Evolutionary conservation across 2,113 vertebrate genomes (phyloP), one percentile per base, ranked within the genome.

Genomic region (Cochlearius cochlearius): DNA sequence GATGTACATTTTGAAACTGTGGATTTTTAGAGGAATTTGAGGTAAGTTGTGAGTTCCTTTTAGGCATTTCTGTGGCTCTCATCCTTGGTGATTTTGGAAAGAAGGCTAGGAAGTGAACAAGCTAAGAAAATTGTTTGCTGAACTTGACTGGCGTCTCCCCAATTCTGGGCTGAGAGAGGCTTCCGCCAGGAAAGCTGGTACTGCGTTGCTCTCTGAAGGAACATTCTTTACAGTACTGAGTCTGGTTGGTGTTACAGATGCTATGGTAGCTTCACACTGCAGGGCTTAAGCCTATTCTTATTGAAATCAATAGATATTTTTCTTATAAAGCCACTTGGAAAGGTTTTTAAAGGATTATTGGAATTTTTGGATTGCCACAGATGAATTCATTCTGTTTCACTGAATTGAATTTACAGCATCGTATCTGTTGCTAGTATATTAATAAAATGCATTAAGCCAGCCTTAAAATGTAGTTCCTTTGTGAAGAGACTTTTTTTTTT

Each of bases 381-480:
- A 43, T 75, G 10, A 88, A 88, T 72, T 92, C 22, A 39, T 97
- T 97, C 75, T 88, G 63, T 93, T 96, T 60, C 67, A 76, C 38
- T 94, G 88, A 93, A 74, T 27, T 96, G 83, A 96, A 87, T 95
- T 95, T 96, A 94, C 41, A 53, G 36, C 68, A 49, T 41, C 15
- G 0, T 97, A 76, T 83, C 71, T 93, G 55, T 85, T 90, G 49
- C 21, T 72, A 18, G 45, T 84, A 23, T 91, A 90, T 96, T 89
- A 96, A 96, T 62, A 94, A 96, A 91, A 94, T 87, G 56, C 83
- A 86, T 85, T 90, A 94, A 95, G 71, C 49, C 76, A 92, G 63
- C 75, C 97, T 96, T 93, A 90, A 92, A 97, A 64, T 6, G 6
- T 58, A 53, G 74, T 25, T 95, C 11, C 87, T 95, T 92, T 92